phyloP scores from a whole-genome alignment of 2,797 vertebrate genomes.

The Sebastes minor region DNA sequence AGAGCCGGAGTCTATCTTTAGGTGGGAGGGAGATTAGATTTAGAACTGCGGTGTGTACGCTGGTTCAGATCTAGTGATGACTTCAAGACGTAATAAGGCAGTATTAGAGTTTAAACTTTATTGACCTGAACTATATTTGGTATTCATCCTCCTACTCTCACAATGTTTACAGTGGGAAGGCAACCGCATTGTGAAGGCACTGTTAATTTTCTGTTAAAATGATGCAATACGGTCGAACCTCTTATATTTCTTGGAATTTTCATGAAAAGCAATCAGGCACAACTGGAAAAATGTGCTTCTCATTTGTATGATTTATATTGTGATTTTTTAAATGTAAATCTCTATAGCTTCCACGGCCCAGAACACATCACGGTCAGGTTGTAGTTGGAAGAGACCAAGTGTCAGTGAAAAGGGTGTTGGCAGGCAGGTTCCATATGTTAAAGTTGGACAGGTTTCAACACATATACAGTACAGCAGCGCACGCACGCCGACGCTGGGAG shows the following conservation, averaged over 20 bases:
- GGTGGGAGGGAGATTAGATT: conserved; percentile 59
- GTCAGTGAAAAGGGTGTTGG: conserved; percentile 63
- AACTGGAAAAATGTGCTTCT: conserved; percentile 25
- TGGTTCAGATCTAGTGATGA: conserved; percentile 51
- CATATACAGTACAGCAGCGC: conserved; percentile 15
- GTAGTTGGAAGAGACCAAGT: conserved; percentile 46
- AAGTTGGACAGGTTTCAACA: conserved; percentile 58
- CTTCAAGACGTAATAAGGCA: conserved; percentile 52
- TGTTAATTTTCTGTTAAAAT: conserved; percentile 15
- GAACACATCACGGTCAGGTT: conserved; percentile 35
- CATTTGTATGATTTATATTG: conserved; percentile 38
- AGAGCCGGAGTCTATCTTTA: conserved; percentile 66
- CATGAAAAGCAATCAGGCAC: conserved; percentile 44
- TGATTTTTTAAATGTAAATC: conserved; percentile 26
- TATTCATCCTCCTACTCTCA: conserved; percentile 5
- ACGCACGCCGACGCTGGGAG: neutral
- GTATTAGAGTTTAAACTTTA: conserved; percentile 45
- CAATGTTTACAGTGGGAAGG: conserved; percentile 23
- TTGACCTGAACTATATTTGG: conserved; percentile 41
- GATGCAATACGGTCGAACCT: conserved; percentile 14
- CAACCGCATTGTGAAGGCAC: neutral
- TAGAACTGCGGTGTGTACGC: conserved; percentile 51
- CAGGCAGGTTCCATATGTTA: conserved; percentile 65
- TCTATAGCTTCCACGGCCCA: conserved; percentile 11
- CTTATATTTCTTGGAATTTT: conserved; percentile 1